phyloP scores from a whole-genome alignment of 1,140 invertebrate species.

The Nephila pilipes region DNA sequence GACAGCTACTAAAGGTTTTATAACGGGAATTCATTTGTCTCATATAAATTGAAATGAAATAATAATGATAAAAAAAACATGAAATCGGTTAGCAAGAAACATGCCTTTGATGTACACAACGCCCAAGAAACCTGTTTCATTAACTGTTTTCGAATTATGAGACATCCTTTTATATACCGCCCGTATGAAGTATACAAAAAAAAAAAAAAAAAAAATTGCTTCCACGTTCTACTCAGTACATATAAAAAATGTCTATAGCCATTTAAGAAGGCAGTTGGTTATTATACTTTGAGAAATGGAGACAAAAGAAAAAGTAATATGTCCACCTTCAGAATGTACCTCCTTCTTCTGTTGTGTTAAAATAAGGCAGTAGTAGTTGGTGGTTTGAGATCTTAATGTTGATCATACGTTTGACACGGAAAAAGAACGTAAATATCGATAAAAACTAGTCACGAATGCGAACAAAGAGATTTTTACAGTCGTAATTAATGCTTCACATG shows the following conservation, averaged over 20 bases:
- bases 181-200: background rate
- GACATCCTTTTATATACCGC: conserved; percentile 17
- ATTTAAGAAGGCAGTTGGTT: background rate
- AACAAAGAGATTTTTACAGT: background rate
- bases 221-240: background rate
- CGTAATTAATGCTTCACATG: background rate
- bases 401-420: background rate
- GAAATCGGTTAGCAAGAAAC: background rate
- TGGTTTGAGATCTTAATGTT: background rate
- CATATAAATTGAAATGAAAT: conserved; percentile 1
- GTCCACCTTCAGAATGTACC: background rate
- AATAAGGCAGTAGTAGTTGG: background rate
- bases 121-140: conserved; percentile 51
- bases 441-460: background rate
- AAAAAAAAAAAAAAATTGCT: background rate
- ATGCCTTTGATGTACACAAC: conserved; percentile 34
- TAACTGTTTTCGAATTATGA: conserved; percentile 37
- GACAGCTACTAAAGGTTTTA: background rate
- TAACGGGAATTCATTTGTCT: conserved; percentile 14
- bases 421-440: background rate
- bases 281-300: background rate
- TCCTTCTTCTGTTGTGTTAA: background rate
- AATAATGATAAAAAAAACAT: background rate
- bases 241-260: background rate
- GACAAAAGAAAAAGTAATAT: background rate